A percentile compares a stretch with the other conserved stretches of the same genome.
Evolutionary conservation across 2,888 invertebrate genomes (phyloP).

Genomic region (Archips crataeganus): DNA sequence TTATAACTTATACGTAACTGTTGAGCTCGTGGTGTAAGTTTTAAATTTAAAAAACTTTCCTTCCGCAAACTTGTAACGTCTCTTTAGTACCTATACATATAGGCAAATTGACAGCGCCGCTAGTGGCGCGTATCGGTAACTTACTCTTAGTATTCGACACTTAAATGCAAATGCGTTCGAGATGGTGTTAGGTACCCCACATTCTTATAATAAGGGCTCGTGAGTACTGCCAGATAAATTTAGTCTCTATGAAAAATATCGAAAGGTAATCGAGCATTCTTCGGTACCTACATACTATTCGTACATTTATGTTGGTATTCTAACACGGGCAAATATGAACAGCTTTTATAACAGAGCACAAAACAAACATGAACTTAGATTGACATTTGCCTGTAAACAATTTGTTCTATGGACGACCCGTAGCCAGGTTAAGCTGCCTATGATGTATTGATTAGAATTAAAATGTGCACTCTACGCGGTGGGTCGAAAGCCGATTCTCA

Average conservation of each 20-base stretch:
- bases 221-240: neutral
- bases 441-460: constrained; percentile 39
- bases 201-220: no score
- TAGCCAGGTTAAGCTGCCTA: constrained; percentile 44
- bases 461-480: constrained; percentile 49
- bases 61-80: neutral
- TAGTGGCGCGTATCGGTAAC: no score
- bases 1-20: neutral
- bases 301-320: neutral
- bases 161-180: no score
- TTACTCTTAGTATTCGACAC: no score
- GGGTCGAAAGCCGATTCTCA: constrained; percentile 40
- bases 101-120: no score
- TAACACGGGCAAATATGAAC: constrained; percentile 20
- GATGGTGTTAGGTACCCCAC: no score
- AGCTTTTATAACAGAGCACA: constrained; percentile 22
- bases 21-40: no score
- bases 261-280: neutral
- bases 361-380: constrained; percentile 39
- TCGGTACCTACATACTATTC: neutral
- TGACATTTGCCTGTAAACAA: constrained; percentile 53
- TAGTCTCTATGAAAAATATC: neutral
- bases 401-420: constrained; percentile 59
- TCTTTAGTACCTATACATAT: no score
- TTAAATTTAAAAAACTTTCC: no score